Percentiles rank a stretch among this genome's conserved stretches.
phyloP scores from a whole-genome alignment of 2,797 vertebrate species.

The Sparidentex hasta region DNA sequence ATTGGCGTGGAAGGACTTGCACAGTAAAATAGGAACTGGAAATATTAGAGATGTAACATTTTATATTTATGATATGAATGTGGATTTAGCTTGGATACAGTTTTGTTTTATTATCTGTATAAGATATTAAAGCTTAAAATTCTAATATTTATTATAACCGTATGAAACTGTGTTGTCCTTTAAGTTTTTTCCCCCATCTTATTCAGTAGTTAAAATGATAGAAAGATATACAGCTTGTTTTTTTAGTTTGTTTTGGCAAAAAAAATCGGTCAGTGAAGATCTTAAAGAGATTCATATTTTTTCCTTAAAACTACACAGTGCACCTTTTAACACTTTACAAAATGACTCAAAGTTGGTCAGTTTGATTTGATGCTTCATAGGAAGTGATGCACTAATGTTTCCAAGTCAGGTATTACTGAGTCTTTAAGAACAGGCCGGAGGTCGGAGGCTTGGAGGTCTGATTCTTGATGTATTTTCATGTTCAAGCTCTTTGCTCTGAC shows the following conservation, averaged over 20 bases:
- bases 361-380: constrained; percentile 2
- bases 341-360: constrained; percentile 3
- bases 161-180: no score
- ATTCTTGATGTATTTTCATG: constrained; percentile 9
- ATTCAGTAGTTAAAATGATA: no score
- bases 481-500: background rate
- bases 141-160: no score
- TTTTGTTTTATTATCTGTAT: constrained; percentile 10
- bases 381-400: constrained; percentile 2
- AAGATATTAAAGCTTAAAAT: no score
- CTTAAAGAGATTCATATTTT: no score
- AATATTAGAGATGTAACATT: constrained; percentile 21
- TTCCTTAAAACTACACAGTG: no score
- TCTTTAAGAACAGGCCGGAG: background rate
- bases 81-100: background rate
- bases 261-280: no score
- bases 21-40: constrained; percentile 22
- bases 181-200: no score
- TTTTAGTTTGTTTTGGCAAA: no score
- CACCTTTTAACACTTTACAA: constrained; percentile 8
- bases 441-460: background rate
- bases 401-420: background rate
- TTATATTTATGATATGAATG: constrained; percentile 6
- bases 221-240: no score
- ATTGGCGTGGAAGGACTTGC: constrained; percentile 35